Conservation (phyloP, 2,888 invertebrate genomes). For the Zootermopsis nevadensis region DNA sequence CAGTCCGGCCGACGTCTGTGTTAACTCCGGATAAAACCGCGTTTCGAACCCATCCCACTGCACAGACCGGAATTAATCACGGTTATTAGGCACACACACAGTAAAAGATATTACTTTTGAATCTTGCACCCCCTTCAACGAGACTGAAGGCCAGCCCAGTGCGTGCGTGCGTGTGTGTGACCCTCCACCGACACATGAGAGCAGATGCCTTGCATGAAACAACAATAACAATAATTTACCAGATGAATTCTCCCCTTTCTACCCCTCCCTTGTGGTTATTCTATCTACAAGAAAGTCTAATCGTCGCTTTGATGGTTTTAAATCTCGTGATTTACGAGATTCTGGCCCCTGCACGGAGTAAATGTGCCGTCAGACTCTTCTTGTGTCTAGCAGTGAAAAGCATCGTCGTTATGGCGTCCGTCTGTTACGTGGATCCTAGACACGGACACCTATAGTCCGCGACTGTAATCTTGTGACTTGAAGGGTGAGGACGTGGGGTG, state of each 20-base stretch:
- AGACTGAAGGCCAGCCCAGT: too few relatives aligned
- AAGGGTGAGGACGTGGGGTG: too few relatives aligned
- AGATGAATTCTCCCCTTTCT: conserved; percentile 20
- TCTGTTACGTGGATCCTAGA: too few relatives aligned
- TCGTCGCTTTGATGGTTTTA: conserved; percentile 40
- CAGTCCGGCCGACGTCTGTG: neutral
- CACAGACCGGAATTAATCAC: neutral
- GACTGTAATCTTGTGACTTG: too few relatives aligned
- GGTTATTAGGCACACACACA: conserved; percentile 3
- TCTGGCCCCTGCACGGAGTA: conserved; percentile 2
- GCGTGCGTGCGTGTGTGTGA: too few relatives aligned
- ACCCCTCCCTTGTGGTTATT: neutral
- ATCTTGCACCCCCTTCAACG: too few relatives aligned
- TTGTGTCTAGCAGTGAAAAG: neutral
- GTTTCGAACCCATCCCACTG: neutral
- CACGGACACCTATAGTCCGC: too few relatives aligned
- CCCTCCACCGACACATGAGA: neutral
- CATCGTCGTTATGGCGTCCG: neutral
- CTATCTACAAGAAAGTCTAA: conserved; percentile 27
- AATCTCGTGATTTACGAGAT: conserved; percentile 42
- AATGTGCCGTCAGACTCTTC: neutral
- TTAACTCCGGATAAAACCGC: neutral
- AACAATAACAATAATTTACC: conserved; percentile 40
- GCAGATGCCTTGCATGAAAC: conserved; percentile 27
- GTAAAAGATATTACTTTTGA: conserved; percentile 14